Evolutionary conservation across 2,113 vertebrate species (phyloP).

Genomic region (Tapirus terrestris): DNA sequence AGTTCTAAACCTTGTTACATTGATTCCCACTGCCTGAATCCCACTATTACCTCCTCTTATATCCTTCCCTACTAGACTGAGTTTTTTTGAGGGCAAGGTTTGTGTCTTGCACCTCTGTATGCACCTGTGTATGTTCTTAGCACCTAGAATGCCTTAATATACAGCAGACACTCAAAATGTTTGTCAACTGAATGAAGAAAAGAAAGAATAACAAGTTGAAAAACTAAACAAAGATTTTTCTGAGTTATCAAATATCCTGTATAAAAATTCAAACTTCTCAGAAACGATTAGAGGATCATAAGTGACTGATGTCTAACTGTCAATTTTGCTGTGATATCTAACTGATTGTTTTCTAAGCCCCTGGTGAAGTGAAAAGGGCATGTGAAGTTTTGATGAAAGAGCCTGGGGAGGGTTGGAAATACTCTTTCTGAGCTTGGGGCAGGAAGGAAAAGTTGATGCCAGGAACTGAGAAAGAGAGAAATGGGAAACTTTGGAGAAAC

Average conservation of each 20-base stretch:
- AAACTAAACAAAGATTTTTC: background rate
- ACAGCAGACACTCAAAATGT: background rate
- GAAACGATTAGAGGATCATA: background rate
- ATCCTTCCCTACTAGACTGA: background rate
- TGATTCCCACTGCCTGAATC: background rate
- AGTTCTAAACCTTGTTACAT: background rate
- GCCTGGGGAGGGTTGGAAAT: background rate
- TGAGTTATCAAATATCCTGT: background rate
- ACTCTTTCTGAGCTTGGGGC: background rate
- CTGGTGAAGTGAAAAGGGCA: background rate
- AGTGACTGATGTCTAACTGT: background rate
- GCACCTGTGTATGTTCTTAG: background rate
- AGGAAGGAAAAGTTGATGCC: background rate
- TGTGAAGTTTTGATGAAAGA: background rate
- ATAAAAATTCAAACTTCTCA: background rate
- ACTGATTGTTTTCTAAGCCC: background rate
- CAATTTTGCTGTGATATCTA: background rate
- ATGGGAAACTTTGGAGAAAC: background rate
- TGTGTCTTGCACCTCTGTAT: background rate
- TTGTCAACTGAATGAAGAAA: background rate
- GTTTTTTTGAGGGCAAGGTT: background rate
- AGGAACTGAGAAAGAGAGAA: background rate
- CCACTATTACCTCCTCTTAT: background rate
- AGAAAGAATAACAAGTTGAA: background rate
- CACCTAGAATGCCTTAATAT: background rate